Percentiles rank a stretch among this genome's conserved stretches.
Conservation (phyloP, 2,888 invertebrate species). For the Synergus laeviventris region DNA sequence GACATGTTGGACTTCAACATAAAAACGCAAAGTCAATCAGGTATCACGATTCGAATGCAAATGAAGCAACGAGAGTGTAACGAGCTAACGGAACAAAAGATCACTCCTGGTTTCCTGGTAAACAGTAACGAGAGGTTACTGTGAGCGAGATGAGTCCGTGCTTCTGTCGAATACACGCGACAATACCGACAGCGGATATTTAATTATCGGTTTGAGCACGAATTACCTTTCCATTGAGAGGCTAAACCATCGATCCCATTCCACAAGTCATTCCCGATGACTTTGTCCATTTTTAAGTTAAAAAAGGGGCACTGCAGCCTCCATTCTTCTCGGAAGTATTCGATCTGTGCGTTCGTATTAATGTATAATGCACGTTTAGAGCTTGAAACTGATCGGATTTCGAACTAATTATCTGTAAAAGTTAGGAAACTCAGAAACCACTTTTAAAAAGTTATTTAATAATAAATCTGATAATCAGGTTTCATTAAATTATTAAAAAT, state of each 20-base stretch:
- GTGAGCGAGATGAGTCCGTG: constrained; percentile 39
- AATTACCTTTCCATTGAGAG: not conserved
- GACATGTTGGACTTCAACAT: not conserved
- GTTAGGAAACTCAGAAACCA: too few species aligned
- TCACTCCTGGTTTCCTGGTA: constrained; percentile 41
- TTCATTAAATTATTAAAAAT: too few species aligned
- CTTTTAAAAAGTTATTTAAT: too few species aligned
- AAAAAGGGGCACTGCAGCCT: not conserved
- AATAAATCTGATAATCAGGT: too few species aligned
- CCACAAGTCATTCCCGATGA: not conserved
- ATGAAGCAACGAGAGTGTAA: constrained; percentile 43
- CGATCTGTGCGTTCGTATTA: not conserved
- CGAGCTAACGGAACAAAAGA: constrained; percentile 45
- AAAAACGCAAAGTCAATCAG: constrained; percentile 29
- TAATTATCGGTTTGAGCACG: constrained; percentile 42
- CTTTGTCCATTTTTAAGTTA: not conserved
- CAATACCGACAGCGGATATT: constrained; percentile 38
- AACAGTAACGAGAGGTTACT: constrained; percentile 44
- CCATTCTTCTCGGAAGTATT: not conserved
- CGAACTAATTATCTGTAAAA: too few species aligned
- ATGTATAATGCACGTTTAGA: not conserved
- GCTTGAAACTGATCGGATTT: not conserved
- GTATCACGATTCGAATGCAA: constrained; percentile 46
- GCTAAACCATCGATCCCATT: not conserved
- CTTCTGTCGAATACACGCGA: constrained; percentile 37